Base-by-base conservation (phyloP, 2,888 invertebrate species). In the Thecophora atra region DNA sequence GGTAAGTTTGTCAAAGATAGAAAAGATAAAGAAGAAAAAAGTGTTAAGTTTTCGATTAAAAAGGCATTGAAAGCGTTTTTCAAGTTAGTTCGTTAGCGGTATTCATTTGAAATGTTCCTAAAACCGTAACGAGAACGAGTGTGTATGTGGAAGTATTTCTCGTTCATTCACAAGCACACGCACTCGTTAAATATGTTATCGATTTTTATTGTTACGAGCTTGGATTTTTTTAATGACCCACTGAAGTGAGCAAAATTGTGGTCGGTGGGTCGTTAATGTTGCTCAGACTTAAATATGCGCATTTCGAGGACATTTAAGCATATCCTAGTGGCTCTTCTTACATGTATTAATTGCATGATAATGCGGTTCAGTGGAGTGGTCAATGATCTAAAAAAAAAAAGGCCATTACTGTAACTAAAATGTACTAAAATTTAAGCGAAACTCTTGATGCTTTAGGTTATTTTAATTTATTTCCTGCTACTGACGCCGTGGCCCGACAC, bases 401-500 rank as follows among this genome's bases (percentile, higher is more conserved):
- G 4, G 8, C 8, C 30, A 8, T 4, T 30, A 30, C 30, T 30
- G 11, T 37, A 8, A 2, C 11, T 37, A 8, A 6, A 2, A 11
- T 37, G 11, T 11, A 37, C 1, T 37, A 37, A 37, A 6, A 37
- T 37, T 37, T 37, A 37, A 37, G 11, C 6, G 37, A 8, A 37
- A 37, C 54, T 54, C 3, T 21, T 54, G 21, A n/a, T 76, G n/a
- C n/a, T 78, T 26, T 86, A 95, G 95, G 91, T 94, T 87, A 89
- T 93, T 88, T 90, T 92, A 88, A 90, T 94, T 86, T 90, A 94
- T 86, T 91, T 94, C 88, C 89, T 94, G 84, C 91, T 94, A 78
- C 88, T 94, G 85, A 93, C 95, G 88, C 94, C 94, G 87, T 95
- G 94, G 94, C 94, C 94, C 83, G 94, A 94, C 81, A 93, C 94